These are phyloP conservation scores for Orthonyx spaldingii DNA, from an alignment of 2,113 vertebrate species.

Conservation along the genomic window DNA sequence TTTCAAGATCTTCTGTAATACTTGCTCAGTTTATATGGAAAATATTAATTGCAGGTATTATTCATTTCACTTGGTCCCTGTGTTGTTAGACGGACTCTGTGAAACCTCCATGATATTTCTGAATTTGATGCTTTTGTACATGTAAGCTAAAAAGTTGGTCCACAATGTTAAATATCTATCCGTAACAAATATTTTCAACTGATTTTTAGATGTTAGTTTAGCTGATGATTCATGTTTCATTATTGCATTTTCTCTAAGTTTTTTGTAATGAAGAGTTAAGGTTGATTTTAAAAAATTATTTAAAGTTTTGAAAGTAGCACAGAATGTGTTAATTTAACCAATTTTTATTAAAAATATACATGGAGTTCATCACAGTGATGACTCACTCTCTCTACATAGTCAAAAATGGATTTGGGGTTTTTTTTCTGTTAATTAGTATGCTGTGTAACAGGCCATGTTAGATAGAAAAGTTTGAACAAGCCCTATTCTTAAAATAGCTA, in stretches of 20 bases:
- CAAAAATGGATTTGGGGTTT: not conserved
- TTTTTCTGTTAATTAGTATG: not conserved
- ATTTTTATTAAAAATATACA: not conserved
- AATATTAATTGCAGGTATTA: not conserved
- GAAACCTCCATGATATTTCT: not conserved
- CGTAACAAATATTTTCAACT: not conserved
- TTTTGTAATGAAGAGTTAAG: not conserved
- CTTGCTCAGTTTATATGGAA: not conserved
- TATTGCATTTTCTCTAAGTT: not conserved
- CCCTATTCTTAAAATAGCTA: not conserved
- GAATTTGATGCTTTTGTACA: not conserved
- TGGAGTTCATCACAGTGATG: not conserved
- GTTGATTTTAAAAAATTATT: not conserved
- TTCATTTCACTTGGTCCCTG: not conserved
- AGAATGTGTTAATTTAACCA: not conserved
- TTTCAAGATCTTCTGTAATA: not conserved
- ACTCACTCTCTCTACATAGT: accelerated
- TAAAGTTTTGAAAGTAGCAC: not conserved
- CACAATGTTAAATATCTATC: not conserved
- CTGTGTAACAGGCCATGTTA: not conserved
- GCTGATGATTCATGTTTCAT: not conserved
- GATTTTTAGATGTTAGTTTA: not conserved
- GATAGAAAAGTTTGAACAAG: not conserved
- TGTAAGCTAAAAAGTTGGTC: not conserved
- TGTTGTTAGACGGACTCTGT: not conserved